A percentile compares a stretch with the other conserved stretches of the same genome.
Conservation (phyloP, 2,888 invertebrate genomes). For the Teinopalpus imperialis region DNA sequence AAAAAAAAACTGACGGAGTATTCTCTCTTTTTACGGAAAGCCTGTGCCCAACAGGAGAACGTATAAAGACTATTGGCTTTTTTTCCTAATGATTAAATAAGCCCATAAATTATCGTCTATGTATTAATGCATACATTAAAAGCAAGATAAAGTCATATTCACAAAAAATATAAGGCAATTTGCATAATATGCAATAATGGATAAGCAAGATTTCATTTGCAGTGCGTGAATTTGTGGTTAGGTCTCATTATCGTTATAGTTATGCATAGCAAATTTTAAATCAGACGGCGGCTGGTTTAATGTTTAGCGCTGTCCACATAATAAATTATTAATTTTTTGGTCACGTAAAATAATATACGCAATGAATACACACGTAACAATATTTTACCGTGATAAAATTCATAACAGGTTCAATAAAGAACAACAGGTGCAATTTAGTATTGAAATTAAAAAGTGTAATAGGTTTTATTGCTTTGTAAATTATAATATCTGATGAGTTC, state of each 20-base stretch:
- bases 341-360: conserved; percentile 26
- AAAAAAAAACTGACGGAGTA: too few species aligned
- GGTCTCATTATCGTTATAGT: conserved; percentile 57
- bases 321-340: conserved; percentile 25
- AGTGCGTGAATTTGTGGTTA: conserved; percentile 66
- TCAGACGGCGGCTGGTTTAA: conserved; percentile 46
- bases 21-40: too few species aligned
- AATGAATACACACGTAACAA: conserved; percentile 8
- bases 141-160: neutral
- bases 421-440: conserved; percentile 11
- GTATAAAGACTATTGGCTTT: too few species aligned
- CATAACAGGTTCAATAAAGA: conserved; percentile 4
- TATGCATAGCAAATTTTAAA: conserved; percentile 56
- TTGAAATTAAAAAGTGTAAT: conserved; percentile 5
- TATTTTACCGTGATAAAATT: conserved; percentile 10
- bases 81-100: too few species aligned
- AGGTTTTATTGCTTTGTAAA: too few species aligned
- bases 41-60: too few species aligned
- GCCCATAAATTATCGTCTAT: too few species aligned
- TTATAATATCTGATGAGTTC: too few species aligned
- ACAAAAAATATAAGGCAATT: conserved; percentile 14
- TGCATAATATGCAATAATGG: too few species aligned
- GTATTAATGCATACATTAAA: too few species aligned
- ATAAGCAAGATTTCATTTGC: conserved; percentile 74
- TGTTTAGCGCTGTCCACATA: conserved; percentile 36